Evolutionary conservation across 2,888 invertebrate species (phyloP), one percentile per base, ranked within the genome.

Genomic region (Lissonota sp.): DNA sequence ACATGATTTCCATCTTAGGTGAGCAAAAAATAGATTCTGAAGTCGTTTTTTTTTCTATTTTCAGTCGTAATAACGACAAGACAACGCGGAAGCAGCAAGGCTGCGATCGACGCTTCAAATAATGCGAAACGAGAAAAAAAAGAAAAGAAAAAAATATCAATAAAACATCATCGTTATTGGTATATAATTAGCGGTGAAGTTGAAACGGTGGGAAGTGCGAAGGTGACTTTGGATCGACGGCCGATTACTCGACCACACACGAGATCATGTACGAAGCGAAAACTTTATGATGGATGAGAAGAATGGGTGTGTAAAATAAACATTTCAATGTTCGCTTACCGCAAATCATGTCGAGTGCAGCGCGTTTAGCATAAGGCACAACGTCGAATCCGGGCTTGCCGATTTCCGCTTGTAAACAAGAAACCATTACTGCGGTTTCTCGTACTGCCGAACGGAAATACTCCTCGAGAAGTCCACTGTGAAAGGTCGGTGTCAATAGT

Each of bases 321-420:
- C 3, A 26, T 26, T 26, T 26, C 1, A 2, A 26, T 26, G 3
- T 26, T 26, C n/a, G 80, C 88, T 87, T 82, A 92, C 92, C 88
- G 72, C 92, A 92, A 55, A 93, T 91, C 14, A 91, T 87, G 51
- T 93, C 92, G n/a, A 93, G 87, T 0, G 91, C 85, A 0, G 90
- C 89, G 8, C 92, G 88, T 87, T 92, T 92, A 0, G 89, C 87
- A 51, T 91, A 92, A 0, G 91, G 91, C 4, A 91, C 85, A 6
- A 93, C 84, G 69, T 93, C 87, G 76, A 93, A 92, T 58, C 83
- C 86, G 6, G 86, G 67, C 42, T 89, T 88, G 4, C 85, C 87
- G 10, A 89, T 63, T 85, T 92, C 89, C n/a, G 86, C 81, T 5
- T 74, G 73, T 0, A 93, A 71, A 60, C 90, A 88, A 0, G 87